A percentile compares a stretch with the other conserved stretches of the same genome.
Conservation (phyloP, 2,888 invertebrate genomes). For the Formica aserva region DNA sequence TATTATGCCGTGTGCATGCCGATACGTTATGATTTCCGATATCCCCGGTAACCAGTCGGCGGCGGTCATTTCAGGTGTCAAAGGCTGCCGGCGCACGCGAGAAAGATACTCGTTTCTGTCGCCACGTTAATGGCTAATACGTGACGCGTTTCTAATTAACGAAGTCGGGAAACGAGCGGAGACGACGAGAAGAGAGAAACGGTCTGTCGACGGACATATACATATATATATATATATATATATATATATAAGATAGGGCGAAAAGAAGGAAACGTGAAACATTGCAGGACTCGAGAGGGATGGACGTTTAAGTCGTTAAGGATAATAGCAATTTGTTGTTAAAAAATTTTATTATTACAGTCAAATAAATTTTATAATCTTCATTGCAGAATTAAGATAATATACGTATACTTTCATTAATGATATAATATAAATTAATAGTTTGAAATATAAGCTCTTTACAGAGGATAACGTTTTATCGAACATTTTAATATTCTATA, state of each 20-base stretch:
- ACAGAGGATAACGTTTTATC: not conserved
- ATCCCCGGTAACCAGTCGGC: conserved; percentile 40
- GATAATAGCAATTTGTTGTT: not conserved
- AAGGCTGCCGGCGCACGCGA: conserved; percentile 61
- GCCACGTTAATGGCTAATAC: conserved; percentile 71
- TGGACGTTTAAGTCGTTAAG: not conserved
- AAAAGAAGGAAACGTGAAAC: conserved; percentile 20
- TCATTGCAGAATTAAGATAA: not conserved
- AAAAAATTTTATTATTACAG: conserved; percentile 1
- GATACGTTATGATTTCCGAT: conserved; percentile 69
- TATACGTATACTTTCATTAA: not conserved
- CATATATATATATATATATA: too few species aligned
- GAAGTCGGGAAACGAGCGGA: conserved; percentile 39
- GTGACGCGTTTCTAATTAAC: conserved; percentile 71
- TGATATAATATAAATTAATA: conserved; percentile 6
- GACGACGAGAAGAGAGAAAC: conserved; percentile 35
- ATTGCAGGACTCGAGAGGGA: not conserved
- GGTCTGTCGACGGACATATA: not conserved
- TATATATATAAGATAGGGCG: not conserved
- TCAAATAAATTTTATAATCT: not conserved
- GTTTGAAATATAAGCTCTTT: conserved; percentile 20
- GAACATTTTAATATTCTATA: not conserved
- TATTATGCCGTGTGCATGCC: conserved; percentile 71
- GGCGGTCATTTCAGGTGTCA: conserved; percentile 64
- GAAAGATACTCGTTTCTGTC: conserved; percentile 65